Evolutionary conservation across 2,797 vertebrate genomes (phyloP), one percentile per base, ranked within the genome.

Genomic region (Lacerta agilis): DNA sequence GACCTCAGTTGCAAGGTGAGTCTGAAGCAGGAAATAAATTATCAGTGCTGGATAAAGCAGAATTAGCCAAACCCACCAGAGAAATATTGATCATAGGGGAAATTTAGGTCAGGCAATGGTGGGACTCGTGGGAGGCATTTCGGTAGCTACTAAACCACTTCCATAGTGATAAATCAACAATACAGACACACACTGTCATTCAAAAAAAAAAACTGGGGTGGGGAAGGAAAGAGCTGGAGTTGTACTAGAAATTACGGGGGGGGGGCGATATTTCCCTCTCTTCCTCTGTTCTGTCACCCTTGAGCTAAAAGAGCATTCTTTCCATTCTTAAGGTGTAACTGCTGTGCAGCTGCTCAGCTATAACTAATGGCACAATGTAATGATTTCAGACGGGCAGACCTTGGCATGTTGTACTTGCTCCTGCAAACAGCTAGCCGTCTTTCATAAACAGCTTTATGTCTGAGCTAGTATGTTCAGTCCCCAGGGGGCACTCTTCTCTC

Each of bases 391-490:
- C 38, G 66, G 66, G 36, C 33, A 78, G 72, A 79, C 75, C 55
- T 41, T 75, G 69, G 73, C 85, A 80, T 72, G 81, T 79, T 78
- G 17, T 72, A 72, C 67, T 83, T 83, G 81, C 75, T 67, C 83
- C 41, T 73, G 55, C 25, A 87, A 75, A 83, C 27, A 64, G 49
- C 67, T 66, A 76, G 85, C 80, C 11, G 76, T 29, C 61, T 64
- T 67, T 72, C 72, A 83, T 73, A 88, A 84, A 84, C n/a, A 85
- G 78, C 58, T 66, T 55, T 61, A 81, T 81, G 71, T 85, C 72
- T 89, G 71, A 76, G 45, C 88, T 76, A 25, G n/a, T 33, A 76
- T 17, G 4, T 25, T 67, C 83, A 55, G 11, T 66, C 87, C 80
- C 73, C 25, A 85, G 87, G 58, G 71, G 83, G 78, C 61, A 11